Evolutionary conservation across 2,888 invertebrate genomes (phyloP).

Genomic region (Cantharis rustica): DNA sequence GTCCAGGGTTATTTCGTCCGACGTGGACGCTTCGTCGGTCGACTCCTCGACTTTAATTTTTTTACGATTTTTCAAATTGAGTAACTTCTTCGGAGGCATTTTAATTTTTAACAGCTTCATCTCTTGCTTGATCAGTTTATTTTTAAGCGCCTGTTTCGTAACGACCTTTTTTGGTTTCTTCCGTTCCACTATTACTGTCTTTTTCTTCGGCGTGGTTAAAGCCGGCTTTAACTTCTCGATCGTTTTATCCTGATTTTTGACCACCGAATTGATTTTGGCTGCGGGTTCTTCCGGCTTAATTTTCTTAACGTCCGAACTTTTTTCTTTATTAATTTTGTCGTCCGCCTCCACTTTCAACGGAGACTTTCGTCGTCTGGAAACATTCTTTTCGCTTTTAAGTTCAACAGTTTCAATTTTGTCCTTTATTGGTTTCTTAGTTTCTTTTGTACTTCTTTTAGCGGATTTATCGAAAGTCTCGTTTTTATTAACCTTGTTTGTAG

Average conservation of each 20-base stretch:
- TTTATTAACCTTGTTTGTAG: constrained; percentile 12
- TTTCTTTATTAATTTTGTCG: constrained; percentile 26
- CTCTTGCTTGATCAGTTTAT: constrained; percentile 43
- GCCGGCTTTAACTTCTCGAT: constrained; percentile 9
- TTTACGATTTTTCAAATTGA: constrained; percentile 10
- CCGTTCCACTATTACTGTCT: constrained; percentile 11
- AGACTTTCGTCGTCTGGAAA: constrained; percentile 29
- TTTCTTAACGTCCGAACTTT: constrained; percentile 28
- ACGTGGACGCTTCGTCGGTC: constrained; percentile 34
- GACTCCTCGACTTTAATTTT: constrained; percentile 16
- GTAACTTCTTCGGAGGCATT: constrained; percentile 32
- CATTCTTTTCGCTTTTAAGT: constrained; percentile 17
- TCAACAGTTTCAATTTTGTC: constrained; percentile 12
- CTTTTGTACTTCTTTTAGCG: constrained; percentile 17
- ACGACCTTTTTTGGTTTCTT: constrained; percentile 23
- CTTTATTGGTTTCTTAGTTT: constrained; percentile 9
- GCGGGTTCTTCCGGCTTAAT: constrained; percentile 15
- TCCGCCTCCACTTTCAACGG: constrained; percentile 16
- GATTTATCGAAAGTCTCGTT: constrained; percentile 8
- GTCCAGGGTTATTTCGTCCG: constrained; percentile 38
- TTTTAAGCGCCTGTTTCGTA: constrained; percentile 29
- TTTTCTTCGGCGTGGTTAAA: constrained; percentile 26
- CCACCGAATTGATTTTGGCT: not conserved
- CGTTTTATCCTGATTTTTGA: constrained; percentile 2
- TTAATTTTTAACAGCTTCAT: constrained; percentile 29